These are phyloP conservation scores for Heliconius nattereri DNA, from an alignment of 1,140 invertebrate genomes.

Conservation along the genomic window DNA sequence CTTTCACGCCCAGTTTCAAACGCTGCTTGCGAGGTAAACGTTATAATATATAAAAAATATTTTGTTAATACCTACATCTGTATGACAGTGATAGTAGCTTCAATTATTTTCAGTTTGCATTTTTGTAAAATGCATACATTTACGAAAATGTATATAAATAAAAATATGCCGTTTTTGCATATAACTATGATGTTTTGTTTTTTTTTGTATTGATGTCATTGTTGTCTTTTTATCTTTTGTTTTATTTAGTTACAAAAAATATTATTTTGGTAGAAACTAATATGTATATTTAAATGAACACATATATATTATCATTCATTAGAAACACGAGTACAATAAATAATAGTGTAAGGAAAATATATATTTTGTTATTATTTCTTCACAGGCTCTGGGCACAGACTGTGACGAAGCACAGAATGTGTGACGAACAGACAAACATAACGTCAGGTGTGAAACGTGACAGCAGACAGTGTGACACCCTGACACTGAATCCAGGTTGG, in stretches of 20 bases:
- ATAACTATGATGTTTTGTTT: too few relatives aligned
- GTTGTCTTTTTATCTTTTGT: too few relatives aligned
- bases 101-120: background rate
- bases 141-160: too few relatives aligned
- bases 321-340: too few relatives aligned
- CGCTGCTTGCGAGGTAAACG: background rate
- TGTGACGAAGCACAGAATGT: conserved; percentile 25
- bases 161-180: too few relatives aligned
- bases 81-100: background rate
- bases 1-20: background rate
- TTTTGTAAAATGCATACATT: too few relatives aligned
- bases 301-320: too few relatives aligned
- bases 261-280: too few relatives aligned
- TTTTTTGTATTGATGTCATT: too few relatives aligned
- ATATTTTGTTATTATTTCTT: background rate
- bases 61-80: background rate
- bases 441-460: conserved; percentile 8
- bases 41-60: background rate
- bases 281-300: too few relatives aligned
- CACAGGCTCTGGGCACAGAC: conserved; percentile 27
- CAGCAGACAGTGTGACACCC: background rate
- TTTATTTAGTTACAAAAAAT: too few relatives aligned
- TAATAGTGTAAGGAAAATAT: too few relatives aligned
- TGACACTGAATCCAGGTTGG: background rate
- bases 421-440: conserved; percentile 5